Percentiles rank a stretch among this genome's conserved stretches.
Evolutionary conservation across 2,888 invertebrate genomes (phyloP).

Genomic region (Aphelenchoides bicaudatus): DNA sequence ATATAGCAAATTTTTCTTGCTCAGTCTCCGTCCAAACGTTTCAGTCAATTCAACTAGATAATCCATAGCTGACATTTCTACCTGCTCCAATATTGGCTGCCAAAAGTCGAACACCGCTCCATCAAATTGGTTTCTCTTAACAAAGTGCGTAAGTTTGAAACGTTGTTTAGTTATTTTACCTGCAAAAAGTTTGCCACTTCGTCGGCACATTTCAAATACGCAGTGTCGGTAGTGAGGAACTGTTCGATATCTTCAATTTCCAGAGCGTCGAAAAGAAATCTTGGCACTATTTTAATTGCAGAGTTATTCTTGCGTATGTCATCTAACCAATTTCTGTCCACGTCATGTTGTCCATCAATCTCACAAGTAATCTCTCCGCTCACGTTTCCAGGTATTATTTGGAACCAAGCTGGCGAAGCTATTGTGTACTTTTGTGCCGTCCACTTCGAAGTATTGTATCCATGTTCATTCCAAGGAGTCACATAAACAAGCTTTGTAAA

Average conservation of each 20-base stretch:
- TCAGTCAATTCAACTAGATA: constrained; percentile 38
- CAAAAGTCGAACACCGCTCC: constrained; percentile 87
- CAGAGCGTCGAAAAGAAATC: constrained; percentile 82
- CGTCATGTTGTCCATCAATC: constrained; percentile 64
- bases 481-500: constrained; percentile 35
- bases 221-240: constrained; percentile 71
- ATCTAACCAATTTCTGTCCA: constrained; percentile 62
- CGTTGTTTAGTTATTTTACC: too few relatives aligned
- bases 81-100: constrained; percentile 69
- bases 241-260: constrained; percentile 78
- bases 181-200: constrained; percentile 69
- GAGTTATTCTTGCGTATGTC: constrained; percentile 46
- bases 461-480: constrained; percentile 80
- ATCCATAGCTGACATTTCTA: constrained; percentile 62
- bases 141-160: too few relatives aligned
- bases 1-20: constrained; percentile 29
- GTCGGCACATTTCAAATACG: constrained; percentile 70
- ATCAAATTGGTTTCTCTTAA: constrained; percentile 76
- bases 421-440: constrained; percentile 82
- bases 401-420: constrained; percentile 91
- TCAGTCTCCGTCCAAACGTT: constrained; percentile 35
- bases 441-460: constrained; percentile 83
- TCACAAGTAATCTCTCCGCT: too few relatives aligned
- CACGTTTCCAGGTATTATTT: too few relatives aligned
- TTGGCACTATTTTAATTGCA: constrained; percentile 69